These are phyloP conservation scores for Agelas oroides DNA, from an alignment of 37 sponge, comb jelly and placozoan genomes.

Conservation along the genomic window DNA sequence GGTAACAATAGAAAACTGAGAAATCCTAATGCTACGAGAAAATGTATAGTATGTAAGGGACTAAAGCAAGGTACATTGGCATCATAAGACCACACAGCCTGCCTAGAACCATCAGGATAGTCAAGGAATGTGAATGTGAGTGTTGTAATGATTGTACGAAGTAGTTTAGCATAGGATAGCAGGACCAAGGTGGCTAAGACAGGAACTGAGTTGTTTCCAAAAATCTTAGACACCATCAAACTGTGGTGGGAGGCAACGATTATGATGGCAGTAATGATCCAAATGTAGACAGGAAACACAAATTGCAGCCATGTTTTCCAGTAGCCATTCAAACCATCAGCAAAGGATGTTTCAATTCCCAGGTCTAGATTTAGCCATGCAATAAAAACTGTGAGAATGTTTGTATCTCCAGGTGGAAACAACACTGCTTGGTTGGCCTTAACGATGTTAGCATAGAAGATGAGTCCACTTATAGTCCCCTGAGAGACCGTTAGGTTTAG, in stretches of 20 bases:
- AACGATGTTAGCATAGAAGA: slow-evolving; percentile 16
- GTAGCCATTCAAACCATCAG: slow-evolving; percentile 12
- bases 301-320: slow-evolving; percentile 47
- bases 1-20: background rate
- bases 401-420: background rate
- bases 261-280: background rate
- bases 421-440: background rate
- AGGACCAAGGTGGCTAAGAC: slow-evolving; percentile 11
- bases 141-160: slow-evolving; percentile 2
- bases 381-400: slow-evolving; percentile 8
- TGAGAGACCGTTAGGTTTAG: background rate
- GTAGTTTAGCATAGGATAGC: slow-evolving; percentile 6
- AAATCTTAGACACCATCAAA: background rate
- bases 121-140: background rate
- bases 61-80: slow-evolving; percentile 11
- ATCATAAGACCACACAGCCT: slow-evolving; percentile 24
- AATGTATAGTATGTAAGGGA: background rate
- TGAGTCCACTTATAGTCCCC: background rate
- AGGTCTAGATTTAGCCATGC: slow-evolving; percentile 46
- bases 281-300: slow-evolving; percentile 21
- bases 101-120: background rate
- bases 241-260: background rate
- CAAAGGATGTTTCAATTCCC: slow-evolving; percentile 38
- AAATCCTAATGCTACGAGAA: background rate
- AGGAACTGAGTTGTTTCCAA: background rate